Percentiles rank a stretch among this genome's conserved stretches.
Evolutionary conservation across 2,113 vertebrate genomes (phyloP).

Genomic region (Dipodomys spectabilis): DNA sequence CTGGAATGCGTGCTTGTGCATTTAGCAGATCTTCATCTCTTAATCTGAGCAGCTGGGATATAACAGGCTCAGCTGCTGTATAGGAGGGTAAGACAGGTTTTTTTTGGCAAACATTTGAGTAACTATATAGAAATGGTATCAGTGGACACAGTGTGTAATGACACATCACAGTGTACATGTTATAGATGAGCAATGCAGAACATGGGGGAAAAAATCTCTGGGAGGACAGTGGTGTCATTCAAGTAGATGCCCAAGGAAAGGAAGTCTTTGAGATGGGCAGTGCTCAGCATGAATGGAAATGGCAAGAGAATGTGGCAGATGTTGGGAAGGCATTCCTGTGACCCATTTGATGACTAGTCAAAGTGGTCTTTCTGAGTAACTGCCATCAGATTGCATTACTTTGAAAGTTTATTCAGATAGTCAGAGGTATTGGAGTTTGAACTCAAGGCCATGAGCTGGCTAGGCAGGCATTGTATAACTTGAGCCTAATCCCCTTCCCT

Average conservation of each 20-base stretch:
- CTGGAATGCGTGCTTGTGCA: not conserved
- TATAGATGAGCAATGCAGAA: not conserved
- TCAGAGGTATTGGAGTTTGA: not conserved
- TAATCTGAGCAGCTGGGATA: not conserved
- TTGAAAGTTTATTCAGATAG: slow-evolving; percentile 3
- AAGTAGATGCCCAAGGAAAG: no score
- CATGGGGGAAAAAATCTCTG: not conserved
- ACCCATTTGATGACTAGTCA: not conserved
- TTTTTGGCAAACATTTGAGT: not conserved
- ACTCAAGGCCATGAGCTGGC: no score
- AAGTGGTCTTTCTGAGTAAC: not conserved
- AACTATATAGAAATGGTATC: not conserved
- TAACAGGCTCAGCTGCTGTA: not conserved
- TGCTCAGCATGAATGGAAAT: not conserved
- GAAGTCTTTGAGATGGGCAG: not conserved
- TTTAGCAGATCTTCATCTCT: not conserved
- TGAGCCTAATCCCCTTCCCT: no score
- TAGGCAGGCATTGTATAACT: no score
- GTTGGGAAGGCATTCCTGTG: not conserved
- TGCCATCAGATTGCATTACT: not conserved
- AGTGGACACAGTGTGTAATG: not conserved
- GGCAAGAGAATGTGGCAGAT: not conserved
- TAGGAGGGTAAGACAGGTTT: not conserved
- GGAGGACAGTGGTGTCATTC: not conserved
- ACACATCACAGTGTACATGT: not conserved